phyloP scores from a whole-genome alignment of 1,140 invertebrate species.

The Helicoverpa armigera region DNA sequence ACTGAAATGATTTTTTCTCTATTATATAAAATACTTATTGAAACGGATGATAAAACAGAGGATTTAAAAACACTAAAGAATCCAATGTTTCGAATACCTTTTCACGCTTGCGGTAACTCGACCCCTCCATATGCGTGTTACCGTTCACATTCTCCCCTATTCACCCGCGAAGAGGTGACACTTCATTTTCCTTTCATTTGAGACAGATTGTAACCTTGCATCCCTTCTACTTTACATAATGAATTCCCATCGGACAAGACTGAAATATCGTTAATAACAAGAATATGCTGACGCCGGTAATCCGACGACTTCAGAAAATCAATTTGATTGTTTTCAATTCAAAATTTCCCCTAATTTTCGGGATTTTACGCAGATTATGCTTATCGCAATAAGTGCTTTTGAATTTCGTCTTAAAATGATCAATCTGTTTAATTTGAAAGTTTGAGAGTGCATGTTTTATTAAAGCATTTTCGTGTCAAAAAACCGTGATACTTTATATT shows the following conservation, averaged over 20 bases:
- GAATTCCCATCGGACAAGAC: constrained; percentile 53
- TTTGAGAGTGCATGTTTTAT: not conserved
- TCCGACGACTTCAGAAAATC: constrained; percentile 29
- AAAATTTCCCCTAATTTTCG: constrained; percentile 34
- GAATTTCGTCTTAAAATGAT: constrained; percentile 7
- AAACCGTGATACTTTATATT: too few species aligned
- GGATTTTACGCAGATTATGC: constrained; percentile 30
- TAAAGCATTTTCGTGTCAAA: too few species aligned
- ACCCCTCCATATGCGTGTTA: not conserved
- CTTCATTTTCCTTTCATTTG: constrained; percentile 71
- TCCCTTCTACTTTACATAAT: constrained; percentile 67
- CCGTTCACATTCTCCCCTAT: constrained; percentile 53
- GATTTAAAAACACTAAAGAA: constrained; percentile 14
- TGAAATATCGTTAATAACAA: constrained; percentile 53
- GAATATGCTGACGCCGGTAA: constrained; percentile 9
- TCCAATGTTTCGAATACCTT: constrained; percentile 36
- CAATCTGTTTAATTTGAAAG: constrained; percentile 9
- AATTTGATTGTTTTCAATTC: constrained; percentile 40
- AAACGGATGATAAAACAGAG: constrained; percentile 4
- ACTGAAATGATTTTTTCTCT: too few species aligned
- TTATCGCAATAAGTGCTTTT: constrained; percentile 13
- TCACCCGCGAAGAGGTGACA: constrained; percentile 66
- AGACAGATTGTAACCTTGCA: constrained; percentile 46
- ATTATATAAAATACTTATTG: too few species aligned
- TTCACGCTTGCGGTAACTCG: constrained; percentile 18